phyloP scores from a whole-genome alignment of 2,797 vertebrate genomes.

The Megaceryle alcyon region DNA sequence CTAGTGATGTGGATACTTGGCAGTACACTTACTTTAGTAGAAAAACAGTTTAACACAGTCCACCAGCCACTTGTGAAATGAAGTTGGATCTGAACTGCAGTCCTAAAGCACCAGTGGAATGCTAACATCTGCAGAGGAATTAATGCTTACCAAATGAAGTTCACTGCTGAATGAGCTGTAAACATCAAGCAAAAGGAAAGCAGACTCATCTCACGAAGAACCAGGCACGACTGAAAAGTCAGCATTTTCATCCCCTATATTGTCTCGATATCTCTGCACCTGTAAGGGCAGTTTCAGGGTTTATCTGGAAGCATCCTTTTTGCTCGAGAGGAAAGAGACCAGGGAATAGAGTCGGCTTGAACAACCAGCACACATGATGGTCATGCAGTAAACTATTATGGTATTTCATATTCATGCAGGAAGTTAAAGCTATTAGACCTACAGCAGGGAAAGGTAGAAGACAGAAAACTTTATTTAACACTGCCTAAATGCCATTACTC shows the following conservation, averaged over 20 bases:
- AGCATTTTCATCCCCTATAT: background rate
- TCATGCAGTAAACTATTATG: rapidly evolving
- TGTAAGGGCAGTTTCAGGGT: background rate
- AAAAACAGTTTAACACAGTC: conserved; percentile 16
- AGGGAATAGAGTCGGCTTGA: background rate
- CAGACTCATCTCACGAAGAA: background rate
- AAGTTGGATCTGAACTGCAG: background rate
- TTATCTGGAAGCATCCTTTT: background rate
- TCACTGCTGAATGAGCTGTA: background rate
- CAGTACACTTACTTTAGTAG: background rate
- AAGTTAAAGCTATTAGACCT: background rate
- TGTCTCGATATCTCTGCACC: background rate
- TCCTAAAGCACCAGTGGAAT: background rate
- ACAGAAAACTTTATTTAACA: background rate
- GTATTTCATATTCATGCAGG: background rate
- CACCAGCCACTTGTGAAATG: conserved; percentile 10
- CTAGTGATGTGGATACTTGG: background rate
- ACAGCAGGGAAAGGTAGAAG: background rate
- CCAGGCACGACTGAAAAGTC: background rate
- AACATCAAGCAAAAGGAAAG: background rate
- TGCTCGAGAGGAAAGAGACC: background rate
- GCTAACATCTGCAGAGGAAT: background rate
- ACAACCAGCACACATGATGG: background rate
- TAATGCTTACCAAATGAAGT: background rate
- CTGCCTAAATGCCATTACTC: background rate